Evolutionary conservation across 2,797 vertebrate species (phyloP), one percentile per base, ranked within the genome.

Genomic region (Gila robusta): DNA sequence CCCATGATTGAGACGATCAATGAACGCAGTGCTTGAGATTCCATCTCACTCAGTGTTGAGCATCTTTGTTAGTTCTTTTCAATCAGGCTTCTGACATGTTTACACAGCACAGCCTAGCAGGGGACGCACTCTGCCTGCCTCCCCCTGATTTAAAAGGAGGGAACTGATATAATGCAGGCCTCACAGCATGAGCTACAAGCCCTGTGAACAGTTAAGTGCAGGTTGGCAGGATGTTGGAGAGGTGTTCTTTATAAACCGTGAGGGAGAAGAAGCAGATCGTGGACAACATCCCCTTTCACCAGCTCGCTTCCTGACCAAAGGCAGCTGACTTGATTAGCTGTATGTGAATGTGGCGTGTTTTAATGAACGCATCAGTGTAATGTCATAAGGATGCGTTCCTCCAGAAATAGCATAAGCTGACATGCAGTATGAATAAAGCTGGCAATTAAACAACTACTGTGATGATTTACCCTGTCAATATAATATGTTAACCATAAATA

Each of bases 171-270:
- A 74, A 83, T 9, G 23, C 62, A 74, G 78, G 4, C 28, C 72
- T 66, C 17, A 4, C 66, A 73, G 67, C 82, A 81, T 82, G 28
- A 74, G 56, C 14, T 39, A 64, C 21, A 85, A 37, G 37, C 67
- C 70, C 54, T 49, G 8, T 49, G 41, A 81, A 41, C 23, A 39
- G 49, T 80, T 81, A 81, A 84, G 56, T 41, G 47, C 47, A 49
- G 81, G 47, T 85, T 87, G 70, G 64, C 56, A 87, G 69, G 28
- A 87, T 56, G 73, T 41, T 39, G 47, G 44, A 39, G 72, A 83
- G 47, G 62, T 84, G 47, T 72, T 72, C 69, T 70, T 59, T 52
- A 41, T 54, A 82, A 72, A 81, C 28, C 10, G 0, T 32, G 1
- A 39, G 69, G 21, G 62, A 69, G 44, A 84, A 62, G 67, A 77